phyloP scores from a whole-genome alignment of 2,113 vertebrate species.

The Herpailurus yagouaroundi region DNA sequence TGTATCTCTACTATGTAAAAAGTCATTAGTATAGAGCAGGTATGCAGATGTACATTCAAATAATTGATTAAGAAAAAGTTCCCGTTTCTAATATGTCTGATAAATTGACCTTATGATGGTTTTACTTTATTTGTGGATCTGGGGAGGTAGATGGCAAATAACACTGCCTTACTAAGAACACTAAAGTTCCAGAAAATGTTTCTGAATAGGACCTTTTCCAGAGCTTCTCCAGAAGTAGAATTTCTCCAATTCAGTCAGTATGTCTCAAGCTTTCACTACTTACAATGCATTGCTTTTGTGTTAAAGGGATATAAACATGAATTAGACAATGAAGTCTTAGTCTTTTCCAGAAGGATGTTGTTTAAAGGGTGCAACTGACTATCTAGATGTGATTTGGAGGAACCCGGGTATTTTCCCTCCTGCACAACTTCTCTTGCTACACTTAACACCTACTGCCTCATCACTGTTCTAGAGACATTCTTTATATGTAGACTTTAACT shows the following conservation, averaged over 20 bases:
- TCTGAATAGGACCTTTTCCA: background rate
- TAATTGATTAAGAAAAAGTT: background rate
- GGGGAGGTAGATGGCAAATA: background rate
- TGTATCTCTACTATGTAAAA: background rate
- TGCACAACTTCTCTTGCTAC: background rate
- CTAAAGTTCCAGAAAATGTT: background rate
- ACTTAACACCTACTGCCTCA: background rate
- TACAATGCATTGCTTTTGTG: background rate
- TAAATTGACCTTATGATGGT: background rate
- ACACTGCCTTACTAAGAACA: background rate
- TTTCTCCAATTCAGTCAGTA: background rate
- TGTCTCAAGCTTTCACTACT: background rate
- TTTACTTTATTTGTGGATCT: background rate
- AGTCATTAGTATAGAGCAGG: background rate
- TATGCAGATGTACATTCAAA: background rate
- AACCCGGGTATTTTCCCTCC: background rate
- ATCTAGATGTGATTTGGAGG: background rate
- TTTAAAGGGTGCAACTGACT: background rate
- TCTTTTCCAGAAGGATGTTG: background rate
- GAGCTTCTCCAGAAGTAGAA: background rate
- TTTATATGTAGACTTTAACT: background rate
- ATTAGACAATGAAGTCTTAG: background rate
- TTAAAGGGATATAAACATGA: background rate
- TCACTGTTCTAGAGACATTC: background rate
- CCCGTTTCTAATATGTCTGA: background rate